Evolutionary conservation across 2,888 invertebrate species (phyloP), one percentile per base, ranked within the genome.

Genomic region (Barypeithes pellucidus): DNA sequence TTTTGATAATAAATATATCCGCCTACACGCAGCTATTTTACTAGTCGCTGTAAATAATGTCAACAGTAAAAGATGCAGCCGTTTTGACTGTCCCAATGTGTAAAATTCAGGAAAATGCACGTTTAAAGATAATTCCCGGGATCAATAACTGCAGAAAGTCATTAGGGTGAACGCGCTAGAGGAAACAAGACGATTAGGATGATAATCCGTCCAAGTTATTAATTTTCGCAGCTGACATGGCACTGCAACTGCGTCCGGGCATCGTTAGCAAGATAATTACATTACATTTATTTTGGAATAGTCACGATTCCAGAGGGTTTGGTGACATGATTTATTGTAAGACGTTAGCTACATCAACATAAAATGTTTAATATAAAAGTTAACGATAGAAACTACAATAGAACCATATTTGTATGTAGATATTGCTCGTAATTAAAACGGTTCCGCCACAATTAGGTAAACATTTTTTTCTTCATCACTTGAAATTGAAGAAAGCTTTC

Each of bases 81-180:
- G 24, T 24, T 29, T 29, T 11, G 39, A 3, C 11, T 3, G 1
- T 12, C 8, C 16, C 29, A 16, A 43, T 16, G 16, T 43, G 3
- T 50, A 57, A 57, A 57, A 16, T 16, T 14, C 29, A 16, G n/a
- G 16, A 18, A 57, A 18, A 57, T 57, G 54, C 54, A 57, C 22
- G 5, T 57, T 33, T 57, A 57, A 57, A 16, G 11, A 9, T 16
- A 33, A 11, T 29, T 33, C 14, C 14, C 2, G 14, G 33, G 33
- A 57, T 57, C 54, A 52, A 52, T 52, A 52, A 52, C 29, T 52
- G 52, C 52, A 52, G 14, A 50, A 50, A 52, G 52, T 14, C 52
- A 57, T 57, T 57, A 57, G 54, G 33, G 33, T 57, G 54, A 57
- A 57, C 54, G 54, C 33, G 14, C 54, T 57, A 33, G 54, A 33